These are phyloP conservation scores for Paguma larvata DNA, from an alignment of 2,797 vertebrate species.

Conservation along the genomic window DNA sequence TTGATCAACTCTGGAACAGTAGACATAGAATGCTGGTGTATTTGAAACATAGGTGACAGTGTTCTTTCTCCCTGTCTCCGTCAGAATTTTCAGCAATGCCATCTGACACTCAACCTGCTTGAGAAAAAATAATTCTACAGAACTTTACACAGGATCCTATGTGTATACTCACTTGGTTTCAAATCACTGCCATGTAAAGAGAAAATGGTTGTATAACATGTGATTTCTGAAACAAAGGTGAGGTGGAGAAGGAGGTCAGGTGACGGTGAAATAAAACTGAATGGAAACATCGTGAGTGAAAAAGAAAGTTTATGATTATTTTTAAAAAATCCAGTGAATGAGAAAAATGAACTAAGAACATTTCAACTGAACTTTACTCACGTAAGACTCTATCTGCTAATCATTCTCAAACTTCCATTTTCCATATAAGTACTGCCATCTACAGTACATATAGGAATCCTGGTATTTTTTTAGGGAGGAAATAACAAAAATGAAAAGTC, in stretches of 20 bases:
- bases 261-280: constrained; percentile 34
- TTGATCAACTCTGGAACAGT: background rate
- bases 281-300: constrained; percentile 52
- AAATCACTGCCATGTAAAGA: constrained; percentile 52
- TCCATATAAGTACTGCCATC: constrained; percentile 62
- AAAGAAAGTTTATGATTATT: constrained; percentile 54
- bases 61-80: background rate
- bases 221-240: constrained; percentile 63
- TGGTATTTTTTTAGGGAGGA: background rate
- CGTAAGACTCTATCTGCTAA: constrained; percentile 32
- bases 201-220: constrained; percentile 52
- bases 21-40: background rate
- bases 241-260: background rate
- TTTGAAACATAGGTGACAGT: constrained; percentile 30
- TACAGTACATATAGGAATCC: constrained; percentile 48
- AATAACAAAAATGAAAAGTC: constrained; percentile 34
- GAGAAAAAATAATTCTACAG: constrained; percentile 41
- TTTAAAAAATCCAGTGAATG: constrained; percentile 23
- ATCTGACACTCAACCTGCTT: background rate
- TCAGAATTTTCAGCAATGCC: constrained; percentile 29
- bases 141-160: constrained; percentile 11
- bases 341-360: constrained; percentile 64
- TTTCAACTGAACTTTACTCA: constrained; percentile 57
- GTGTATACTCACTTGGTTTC: background rate
- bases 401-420: constrained; percentile 52